Base-by-base conservation (phyloP, 1,140 invertebrate genomes). In the Drosophila micromelanica region DNA sequence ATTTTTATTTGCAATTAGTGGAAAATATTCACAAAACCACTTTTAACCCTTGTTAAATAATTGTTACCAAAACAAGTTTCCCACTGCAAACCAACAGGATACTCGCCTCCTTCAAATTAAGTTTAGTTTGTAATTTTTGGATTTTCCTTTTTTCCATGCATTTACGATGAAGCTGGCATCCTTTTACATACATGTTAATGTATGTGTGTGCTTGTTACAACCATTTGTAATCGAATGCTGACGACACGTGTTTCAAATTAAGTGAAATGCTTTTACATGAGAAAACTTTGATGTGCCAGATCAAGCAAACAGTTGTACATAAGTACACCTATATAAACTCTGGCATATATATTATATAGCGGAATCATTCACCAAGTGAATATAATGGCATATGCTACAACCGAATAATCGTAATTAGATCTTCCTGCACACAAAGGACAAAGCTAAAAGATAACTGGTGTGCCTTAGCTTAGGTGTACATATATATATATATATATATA, bases 321-420 rank as follows among this genome's bases (percentile, higher is more conserved):
- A 40, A 42, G 11, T 40, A 35, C 8, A 23, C n/a, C 30, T 37
- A 48, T 23, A 46, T 49, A 57, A 20, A 48, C 9, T 15, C 30
- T n/a, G 2, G 0, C 9, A 6, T 38, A 37, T 42, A n/a, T 45
- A 43, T 12, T 12, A 38, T 46, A 3, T 6, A 27, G 7, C 6
- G 46, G 23, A 12, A 27, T 49, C 23, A 12, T 43, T 5, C 13
- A 17, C 32, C 48, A 63, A 57, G 56, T 56, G n/a, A n/a, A 23
- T 11, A 37, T 32, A 45, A 48, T 46, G 61, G 60, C 75, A 78
- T 86, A 81, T 86, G 78, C 75, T 65, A 51, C 52, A 68, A 59
- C 12, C 46, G 23, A 71, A 69, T 74, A 81, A 81, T 87, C 75
- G 73, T 82, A 87, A 78, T 78, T 87, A 76, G 75, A 87, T 82